phyloP scores from a whole-genome alignment of 2,113 vertebrate genomes.

The Rhynchomys soricoides region DNA sequence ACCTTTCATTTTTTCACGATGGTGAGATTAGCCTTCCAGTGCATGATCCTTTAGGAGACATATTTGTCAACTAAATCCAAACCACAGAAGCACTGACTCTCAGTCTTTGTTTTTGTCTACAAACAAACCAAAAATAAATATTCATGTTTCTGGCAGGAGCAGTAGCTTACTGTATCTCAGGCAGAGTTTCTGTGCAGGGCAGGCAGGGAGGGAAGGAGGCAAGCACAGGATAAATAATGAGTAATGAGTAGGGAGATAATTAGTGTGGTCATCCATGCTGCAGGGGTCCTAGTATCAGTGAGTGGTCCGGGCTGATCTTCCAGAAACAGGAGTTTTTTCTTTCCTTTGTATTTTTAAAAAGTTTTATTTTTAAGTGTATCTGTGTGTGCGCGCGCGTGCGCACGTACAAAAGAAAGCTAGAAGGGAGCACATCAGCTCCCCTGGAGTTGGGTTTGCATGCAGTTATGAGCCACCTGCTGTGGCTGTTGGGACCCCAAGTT shows the following conservation, averaged over 20 bases:
- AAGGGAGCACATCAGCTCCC: background rate
- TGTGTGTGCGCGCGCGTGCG: background rate
- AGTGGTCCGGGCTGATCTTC: background rate
- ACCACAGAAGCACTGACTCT: background rate
- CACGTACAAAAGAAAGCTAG: background rate
- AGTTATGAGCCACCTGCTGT: background rate
- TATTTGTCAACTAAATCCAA: background rate
- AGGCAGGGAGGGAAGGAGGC: background rate
- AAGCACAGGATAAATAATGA: background rate
- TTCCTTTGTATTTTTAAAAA: background rate
- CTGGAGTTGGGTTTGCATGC: background rate
- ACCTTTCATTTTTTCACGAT: background rate
- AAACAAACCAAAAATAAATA: slow-evolving; percentile 56
- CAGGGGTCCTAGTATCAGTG: background rate
- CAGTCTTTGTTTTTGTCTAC: background rate
- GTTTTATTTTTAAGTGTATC: background rate
- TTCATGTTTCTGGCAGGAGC: background rate
- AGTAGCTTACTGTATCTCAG: background rate
- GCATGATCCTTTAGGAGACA: background rate
- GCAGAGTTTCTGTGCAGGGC: background rate
- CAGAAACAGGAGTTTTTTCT: background rate
- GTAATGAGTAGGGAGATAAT: background rate
- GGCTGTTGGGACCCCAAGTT: too few species aligned
- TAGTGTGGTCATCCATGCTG: fast-evolving
- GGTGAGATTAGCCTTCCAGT: background rate